phyloP scores from a whole-genome alignment of 2,888 invertebrate genomes.

The Noctuana brunneofusca region DNA sequence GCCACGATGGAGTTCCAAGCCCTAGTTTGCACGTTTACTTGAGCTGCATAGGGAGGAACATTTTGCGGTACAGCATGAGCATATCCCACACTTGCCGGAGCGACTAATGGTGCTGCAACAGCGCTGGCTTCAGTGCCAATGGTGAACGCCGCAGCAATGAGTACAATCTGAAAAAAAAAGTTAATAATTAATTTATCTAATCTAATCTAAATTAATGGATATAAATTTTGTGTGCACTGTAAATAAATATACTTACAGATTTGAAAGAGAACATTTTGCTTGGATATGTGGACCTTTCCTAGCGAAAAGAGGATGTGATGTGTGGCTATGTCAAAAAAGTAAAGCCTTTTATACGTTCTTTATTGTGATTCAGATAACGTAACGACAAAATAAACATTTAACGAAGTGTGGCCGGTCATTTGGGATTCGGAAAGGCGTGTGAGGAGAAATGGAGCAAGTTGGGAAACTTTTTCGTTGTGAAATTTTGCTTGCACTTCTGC shows the following conservation, averaged over 20 bases:
- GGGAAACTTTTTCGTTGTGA: conserved; percentile 67
- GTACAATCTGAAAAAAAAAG: conserved; percentile 64
- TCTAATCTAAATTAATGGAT: conserved; percentile 8
- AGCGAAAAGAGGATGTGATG: conserved; percentile 68
- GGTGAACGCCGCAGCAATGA: conserved; percentile 67
- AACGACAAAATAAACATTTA: conserved; percentile 67
- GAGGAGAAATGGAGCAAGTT: conserved; percentile 78
- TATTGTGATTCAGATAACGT: conserved; percentile 76
- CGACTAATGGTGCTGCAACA: conserved; percentile 70
- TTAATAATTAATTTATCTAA: neutral
- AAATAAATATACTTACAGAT: conserved; percentile 64
- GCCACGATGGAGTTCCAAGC: conserved; percentile 68
- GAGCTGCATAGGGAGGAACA: conserved; percentile 84
- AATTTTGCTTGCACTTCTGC: conserved; percentile 52
- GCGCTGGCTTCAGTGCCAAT: conserved; percentile 66
- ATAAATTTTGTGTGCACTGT: neutral
- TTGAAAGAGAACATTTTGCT: conserved; percentile 78
- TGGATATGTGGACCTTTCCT: conserved; percentile 72
- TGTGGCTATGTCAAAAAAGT: conserved; percentile 65
- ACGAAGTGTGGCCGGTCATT: conserved; percentile 70
- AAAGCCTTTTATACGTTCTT: conserved; percentile 71
- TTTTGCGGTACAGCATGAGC: conserved; percentile 84
- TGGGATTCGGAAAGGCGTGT: conserved; percentile 72
- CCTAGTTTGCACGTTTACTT: conserved; percentile 81
- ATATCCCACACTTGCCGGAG: conserved; percentile 83